These are phyloP conservation scores for Sebastes dallii DNA, from an alignment of 2,797 vertebrate genomes.

Conservation along the genomic window DNA sequence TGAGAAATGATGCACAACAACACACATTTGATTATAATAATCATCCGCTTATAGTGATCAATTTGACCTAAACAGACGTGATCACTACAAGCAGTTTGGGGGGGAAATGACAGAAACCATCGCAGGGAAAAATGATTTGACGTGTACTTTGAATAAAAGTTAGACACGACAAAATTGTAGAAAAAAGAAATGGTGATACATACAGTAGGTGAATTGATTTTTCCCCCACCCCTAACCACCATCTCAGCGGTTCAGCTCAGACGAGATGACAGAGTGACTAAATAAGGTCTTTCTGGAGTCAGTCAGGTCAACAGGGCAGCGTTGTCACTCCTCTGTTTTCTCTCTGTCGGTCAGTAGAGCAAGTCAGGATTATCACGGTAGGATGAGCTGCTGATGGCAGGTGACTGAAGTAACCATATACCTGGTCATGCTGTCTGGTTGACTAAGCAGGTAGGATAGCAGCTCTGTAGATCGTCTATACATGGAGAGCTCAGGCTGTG, in stretches of 20 bases:
- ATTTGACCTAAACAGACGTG: too few relatives aligned
- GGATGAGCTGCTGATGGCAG: conserved; percentile 47
- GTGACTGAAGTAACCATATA: conserved; percentile 47
- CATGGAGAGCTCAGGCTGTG: conserved; percentile 2
- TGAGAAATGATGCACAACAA: too few relatives aligned
- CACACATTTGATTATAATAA: too few relatives aligned
- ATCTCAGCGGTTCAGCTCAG: neutral
- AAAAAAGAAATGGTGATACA: too few relatives aligned
- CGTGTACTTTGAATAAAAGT: too few relatives aligned
- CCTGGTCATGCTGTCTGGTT: conserved; percentile 27
- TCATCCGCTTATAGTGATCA: too few relatives aligned
- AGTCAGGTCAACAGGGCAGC: neutral
- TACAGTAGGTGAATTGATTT: too few relatives aligned
- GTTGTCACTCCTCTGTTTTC: neutral
- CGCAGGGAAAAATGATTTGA: too few relatives aligned
- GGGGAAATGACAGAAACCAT: too few relatives aligned
- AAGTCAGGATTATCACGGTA: conserved; percentile 48
- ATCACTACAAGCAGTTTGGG: too few relatives aligned
- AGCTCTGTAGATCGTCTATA: conserved; percentile 5
- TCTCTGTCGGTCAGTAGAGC: conserved; percentile 49
- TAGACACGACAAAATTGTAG: too few relatives aligned
- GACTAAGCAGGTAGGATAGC: conserved; percentile 39
- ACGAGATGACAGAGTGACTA: neutral
- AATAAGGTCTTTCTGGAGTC: neutral
- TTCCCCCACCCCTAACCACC: neutral